phyloP scores from a whole-genome alignment of 2,797 vertebrate species.

The Philypnodon macrostomus region DNA sequence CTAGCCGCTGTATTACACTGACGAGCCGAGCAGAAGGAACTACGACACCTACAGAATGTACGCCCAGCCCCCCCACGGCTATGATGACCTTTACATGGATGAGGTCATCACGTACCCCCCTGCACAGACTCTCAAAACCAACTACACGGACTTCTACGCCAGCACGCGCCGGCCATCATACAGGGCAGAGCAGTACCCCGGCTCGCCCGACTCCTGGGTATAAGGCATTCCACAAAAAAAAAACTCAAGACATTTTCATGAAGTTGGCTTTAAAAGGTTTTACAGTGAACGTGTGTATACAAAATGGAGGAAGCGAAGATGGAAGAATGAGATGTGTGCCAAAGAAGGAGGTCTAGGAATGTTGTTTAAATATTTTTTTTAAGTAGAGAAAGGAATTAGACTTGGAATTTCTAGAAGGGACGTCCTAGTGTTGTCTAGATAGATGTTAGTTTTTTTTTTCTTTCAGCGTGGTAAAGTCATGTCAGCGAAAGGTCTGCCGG shows the following conservation, averaged over 20 bases:
- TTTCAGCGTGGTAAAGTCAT: conserved; percentile 86
- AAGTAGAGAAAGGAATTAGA: conserved; percentile 72
- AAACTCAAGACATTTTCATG: conserved; percentile 40
- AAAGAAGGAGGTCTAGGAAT: conserved; percentile 82
- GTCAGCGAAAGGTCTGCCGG: conserved; percentile 85
- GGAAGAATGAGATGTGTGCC: conserved; percentile 83
- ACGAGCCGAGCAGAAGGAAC: conserved; percentile 85
- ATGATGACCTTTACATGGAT: conserved; percentile 90
- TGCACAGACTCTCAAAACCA: conserved; percentile 90
- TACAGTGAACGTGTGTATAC: conserved; percentile 48
- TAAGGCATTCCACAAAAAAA: conserved; percentile 62
- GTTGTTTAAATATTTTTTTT: conserved; percentile 55
- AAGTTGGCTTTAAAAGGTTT: conserved; percentile 66
- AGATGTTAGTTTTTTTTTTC: conserved; percentile 85
- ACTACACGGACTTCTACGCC: conserved; percentile 96
- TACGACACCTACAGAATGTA: conserved; percentile 93
- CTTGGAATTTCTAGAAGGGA: conserved; percentile 59
- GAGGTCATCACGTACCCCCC: conserved; percentile 90
- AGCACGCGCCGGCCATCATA: conserved; percentile 89
- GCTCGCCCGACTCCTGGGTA: conserved; percentile 98
- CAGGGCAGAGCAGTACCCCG: conserved; percentile 93
- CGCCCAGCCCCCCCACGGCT: conserved; percentile 90
- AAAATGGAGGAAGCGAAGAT: conserved; percentile 59
- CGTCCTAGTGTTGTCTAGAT: conserved; percentile 82
- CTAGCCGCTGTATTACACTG: conserved; percentile 87